Base-by-base conservation (phyloP, 2,797 vertebrate genomes). In the Myotis pilosus region DNA sequence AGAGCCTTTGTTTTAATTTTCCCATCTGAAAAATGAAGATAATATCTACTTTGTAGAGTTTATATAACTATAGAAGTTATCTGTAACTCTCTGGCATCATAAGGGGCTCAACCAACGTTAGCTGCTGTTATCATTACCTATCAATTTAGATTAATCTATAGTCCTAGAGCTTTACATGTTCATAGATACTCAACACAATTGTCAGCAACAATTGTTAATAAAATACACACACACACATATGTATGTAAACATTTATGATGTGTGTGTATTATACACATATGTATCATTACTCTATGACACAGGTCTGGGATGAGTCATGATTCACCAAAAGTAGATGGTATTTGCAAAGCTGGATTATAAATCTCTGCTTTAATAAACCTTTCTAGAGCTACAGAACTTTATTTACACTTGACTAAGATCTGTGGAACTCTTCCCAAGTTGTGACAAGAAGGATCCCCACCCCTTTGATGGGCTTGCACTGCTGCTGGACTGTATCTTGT, bases 281-380 rank as follows among this genome's bases (percentile, higher is more conserved):
- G 13, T 62, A 36, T 66, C 8, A 55, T 6, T 78, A 47, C 79
- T 89, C 71, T 83, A 28, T 64, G 2, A 33, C 53, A 85, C 16
- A 25, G 9, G 0, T 80, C 69, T 95, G 33, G 38, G 60, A 91
- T 69, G 36, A 88, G 13, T 62, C 74, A 64, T 64, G 23, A 89
- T 87, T 95, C 51, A 75, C 55, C 53, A 80, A 64, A 93, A 12
- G 25, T 81, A 84, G 28, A 16, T 93, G 79, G 53, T 95, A 76
- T 96, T 94, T 96, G 36, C 69, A 97, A 95, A 94, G 76, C 44
- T 95, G 23, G 20, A 66, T 94, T 94, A 86, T 92, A 93, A 94
- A 94, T 95, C 66, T 88, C 79, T 83, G 51, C 94, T 94, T 96
- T 94, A 95, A 89, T 92, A 94, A 95, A 92, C 44, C 30, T 91